Base-by-base conservation (phyloP, 2,888 invertebrate genomes). In the Neria commutata region DNA sequence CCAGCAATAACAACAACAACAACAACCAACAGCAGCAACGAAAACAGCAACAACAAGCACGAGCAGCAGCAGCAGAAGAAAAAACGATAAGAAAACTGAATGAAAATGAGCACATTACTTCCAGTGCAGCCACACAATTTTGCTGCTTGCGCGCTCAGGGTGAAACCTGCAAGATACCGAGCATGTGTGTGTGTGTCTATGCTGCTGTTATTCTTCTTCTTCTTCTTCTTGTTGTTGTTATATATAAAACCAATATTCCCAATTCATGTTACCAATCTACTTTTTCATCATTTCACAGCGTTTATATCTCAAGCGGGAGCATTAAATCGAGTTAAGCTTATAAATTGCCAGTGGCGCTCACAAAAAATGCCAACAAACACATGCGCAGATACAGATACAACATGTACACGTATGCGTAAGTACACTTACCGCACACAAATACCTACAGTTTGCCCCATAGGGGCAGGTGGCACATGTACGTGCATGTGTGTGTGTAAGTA, bases 311-410 rank as follows among this genome's bases (percentile, higher is more conserved):
- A 76, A 75, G 71, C 69, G 71, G 73, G 72, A 74, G 74, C 70
- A 70, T 76, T 75, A 76, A 75, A 75, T 77, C 70, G 73, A 74
- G 72, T 75, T 75, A 74, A 75, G 69, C 69, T 76, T 69, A 74
- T 74, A 73, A 70, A 73, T 64, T 62, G 67, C 34, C 47, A 56
- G 14, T 21, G 54, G n/a, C n/a, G n/a, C n/a, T n/a, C n/a, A n/a
- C n/a, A n/a, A n/a, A n/a, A n/a, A n/a, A n/a, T n/a, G n/a, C n/a
- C n/a, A n/a, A n/a, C 37, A 37, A 21, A 16, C 33, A 2, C 21
- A 24, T 17, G n/a, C 49, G 53, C 17, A 40, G 33, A 61, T 21
- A 10, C 29, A n/a, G n/a, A 53, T 34, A 56, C 29, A 11, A 24
- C 34, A 49, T 21, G 24, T 49, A 33, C 11, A 33, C 71, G 66